Evolutionary conservation across 2,113 vertebrate species (phyloP).

Genomic region (Colistium nudipinnis): DNA sequence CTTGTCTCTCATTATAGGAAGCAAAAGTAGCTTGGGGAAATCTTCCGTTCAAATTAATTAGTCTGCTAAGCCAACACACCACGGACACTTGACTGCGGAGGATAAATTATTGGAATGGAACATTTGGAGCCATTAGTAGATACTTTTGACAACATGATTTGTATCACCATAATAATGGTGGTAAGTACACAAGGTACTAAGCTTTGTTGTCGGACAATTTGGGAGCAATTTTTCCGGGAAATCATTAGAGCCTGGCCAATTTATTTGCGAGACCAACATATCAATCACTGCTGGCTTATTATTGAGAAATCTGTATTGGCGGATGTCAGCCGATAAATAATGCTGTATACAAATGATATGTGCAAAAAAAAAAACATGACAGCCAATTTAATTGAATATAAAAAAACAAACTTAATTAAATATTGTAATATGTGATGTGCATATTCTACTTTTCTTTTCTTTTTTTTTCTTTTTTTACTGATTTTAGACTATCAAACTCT

Average conservation of each 20-base stretch:
- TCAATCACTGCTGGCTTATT: not conserved
- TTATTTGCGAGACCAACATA: not conserved
- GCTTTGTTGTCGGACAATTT: not conserved
- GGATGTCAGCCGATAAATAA: not conserved
- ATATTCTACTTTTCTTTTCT: too few relatives aligned
- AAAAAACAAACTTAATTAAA: too few relatives aligned
- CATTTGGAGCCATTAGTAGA: constrained; percentile 32
- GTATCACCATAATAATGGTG: not conserved
- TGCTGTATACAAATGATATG: too few relatives aligned
- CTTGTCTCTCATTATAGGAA: constrained; percentile 63
- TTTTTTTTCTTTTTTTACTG: too few relatives aligned
- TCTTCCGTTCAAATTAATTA: constrained; percentile 58
- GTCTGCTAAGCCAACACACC: constrained; percentile 31
- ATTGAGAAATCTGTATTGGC: not conserved
- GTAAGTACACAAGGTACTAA: not conserved
- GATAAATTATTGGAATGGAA: constrained; percentile 36
- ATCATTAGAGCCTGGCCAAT: not conserved
- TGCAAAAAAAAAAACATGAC: too few relatives aligned
- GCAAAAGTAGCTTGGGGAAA: constrained; percentile 54
- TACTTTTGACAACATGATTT: constrained; percentile 14
- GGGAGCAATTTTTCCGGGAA: not conserved
- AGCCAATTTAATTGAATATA: too few relatives aligned
- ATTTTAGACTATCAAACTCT: too few relatives aligned
- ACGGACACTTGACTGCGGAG: constrained; percentile 28
- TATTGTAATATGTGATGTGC: too few relatives aligned